Evolutionary conservation across 2,113 vertebrate species (phyloP).

Genomic region (Rutilus rutilus): DNA sequence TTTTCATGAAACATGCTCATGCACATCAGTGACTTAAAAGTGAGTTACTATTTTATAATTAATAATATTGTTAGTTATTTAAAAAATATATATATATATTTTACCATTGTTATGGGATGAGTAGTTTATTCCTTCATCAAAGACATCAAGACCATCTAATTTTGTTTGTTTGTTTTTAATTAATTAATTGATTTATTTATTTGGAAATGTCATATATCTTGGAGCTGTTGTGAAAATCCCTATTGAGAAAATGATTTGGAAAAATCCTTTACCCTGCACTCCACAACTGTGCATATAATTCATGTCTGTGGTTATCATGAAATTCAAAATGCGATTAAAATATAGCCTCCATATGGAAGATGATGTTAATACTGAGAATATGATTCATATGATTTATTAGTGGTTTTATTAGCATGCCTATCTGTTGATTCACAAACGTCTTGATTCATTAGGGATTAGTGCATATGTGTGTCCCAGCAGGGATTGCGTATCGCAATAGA

Average conservation of each 20-base stretch:
- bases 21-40: neutral
- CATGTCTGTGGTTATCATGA: neutral
- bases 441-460: neutral
- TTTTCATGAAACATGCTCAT: neutral
- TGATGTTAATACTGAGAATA: neutral
- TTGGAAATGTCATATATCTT: no score
- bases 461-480: conserved; percentile 15
- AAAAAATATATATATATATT: no score
- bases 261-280: neutral
- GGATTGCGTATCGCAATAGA: neutral
- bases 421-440: neutral
- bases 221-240: neutral
- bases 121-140: no score
- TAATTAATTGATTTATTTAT: no score
- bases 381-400: neutral
- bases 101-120: neutral
- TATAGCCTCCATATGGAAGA: neutral
- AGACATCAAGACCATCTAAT: no score
- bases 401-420: neutral
- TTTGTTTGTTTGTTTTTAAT: no score
- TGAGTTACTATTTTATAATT: neutral
- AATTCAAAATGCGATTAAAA: neutral
- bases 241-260: neutral
- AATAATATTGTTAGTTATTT: no score
- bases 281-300: neutral